Evolutionary conservation across 2,797 vertebrate genomes (phyloP), one percentile per base, ranked within the genome.

Genomic region (Masticophis lateralis): DNA sequence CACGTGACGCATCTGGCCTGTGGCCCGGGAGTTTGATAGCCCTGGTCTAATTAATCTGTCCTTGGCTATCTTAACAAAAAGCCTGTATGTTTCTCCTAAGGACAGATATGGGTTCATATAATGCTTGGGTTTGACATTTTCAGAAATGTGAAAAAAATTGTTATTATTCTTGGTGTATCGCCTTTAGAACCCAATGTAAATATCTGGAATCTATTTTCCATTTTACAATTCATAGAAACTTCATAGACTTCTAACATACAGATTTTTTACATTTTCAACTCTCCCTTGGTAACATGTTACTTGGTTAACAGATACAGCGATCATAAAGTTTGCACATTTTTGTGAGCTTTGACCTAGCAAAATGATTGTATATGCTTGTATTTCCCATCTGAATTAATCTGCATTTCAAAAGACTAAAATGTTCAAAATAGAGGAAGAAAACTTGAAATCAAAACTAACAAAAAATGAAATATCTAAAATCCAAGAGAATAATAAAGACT

Each of bases 1-100:
- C 12, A 13, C 0, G 55, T 56, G 3, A 56, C 0, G 0, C 55
- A 56, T 56, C 13, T 0, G 3, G 55, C 3, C 55, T 11, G 13
- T 14, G 55, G 55, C 3, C 55, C 0, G 55, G 55, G 55, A 56
- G 12, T 56, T 56, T 56, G 55, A 56, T 2, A 56, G 55, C 55
- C 55, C 13, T 56, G 55, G 55, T n/a, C 12, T 69, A 16, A 32
- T 18, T 69, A 69, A 32, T 69, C 13, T 69, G n/a, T 32, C n/a
- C n/a, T 32, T 69, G n/a, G 66, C 14, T 16, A 69, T 32, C 2
- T 69, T 32, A 32, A 32, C n/a, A 69, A 69, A 32, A n/a, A 69
- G 13, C n/a, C n/a, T 69, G 28, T 69, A 69, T n/a, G n/a, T 32
- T 69, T 69, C 66, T 69, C n/a, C n/a, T 69, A 69, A 32, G n/a